These are phyloP conservation scores for Neodiprion fabricii DNA, from an alignment of 1,140 invertebrate genomes.

Conservation along the genomic window DNA sequence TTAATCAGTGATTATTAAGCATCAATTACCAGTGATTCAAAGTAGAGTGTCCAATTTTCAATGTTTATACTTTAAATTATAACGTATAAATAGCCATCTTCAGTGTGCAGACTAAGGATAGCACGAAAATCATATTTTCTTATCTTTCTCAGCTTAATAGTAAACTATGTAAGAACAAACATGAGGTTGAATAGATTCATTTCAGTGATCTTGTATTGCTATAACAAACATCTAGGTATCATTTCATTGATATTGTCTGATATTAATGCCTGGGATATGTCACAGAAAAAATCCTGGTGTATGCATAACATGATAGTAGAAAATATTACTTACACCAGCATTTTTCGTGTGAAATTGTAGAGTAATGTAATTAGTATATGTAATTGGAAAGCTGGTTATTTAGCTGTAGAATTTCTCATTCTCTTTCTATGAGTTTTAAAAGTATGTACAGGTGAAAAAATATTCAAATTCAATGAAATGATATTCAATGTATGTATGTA, in stretches of 20 bases:
- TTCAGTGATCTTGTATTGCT: no score
- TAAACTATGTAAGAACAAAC: not conserved
- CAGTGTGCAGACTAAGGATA: not conserved
- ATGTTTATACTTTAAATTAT: not conserved
- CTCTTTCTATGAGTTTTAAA: not conserved
- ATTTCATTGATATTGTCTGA: not conserved
- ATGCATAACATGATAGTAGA: not conserved
- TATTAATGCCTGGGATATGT: not conserved
- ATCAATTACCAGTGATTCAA: not conserved
- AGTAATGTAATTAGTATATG: no score
- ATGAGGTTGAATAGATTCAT: not conserved
- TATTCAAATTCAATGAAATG: not conserved
- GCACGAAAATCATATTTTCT: not conserved
- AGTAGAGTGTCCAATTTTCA: not conserved
- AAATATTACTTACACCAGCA: not conserved
- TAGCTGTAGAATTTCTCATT: not conserved
- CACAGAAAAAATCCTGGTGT: not conserved
- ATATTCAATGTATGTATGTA: not conserved
- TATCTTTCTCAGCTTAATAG: not conserved
- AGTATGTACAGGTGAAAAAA: not conserved
- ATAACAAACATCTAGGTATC: no score
- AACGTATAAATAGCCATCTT: not conserved
- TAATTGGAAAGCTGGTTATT: no score
- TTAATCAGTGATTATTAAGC: not conserved
- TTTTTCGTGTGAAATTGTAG: no score